Evolutionary conservation across 2,888 invertebrate genomes (phyloP).

Genomic region (Limnephilus rhombicus): DNA sequence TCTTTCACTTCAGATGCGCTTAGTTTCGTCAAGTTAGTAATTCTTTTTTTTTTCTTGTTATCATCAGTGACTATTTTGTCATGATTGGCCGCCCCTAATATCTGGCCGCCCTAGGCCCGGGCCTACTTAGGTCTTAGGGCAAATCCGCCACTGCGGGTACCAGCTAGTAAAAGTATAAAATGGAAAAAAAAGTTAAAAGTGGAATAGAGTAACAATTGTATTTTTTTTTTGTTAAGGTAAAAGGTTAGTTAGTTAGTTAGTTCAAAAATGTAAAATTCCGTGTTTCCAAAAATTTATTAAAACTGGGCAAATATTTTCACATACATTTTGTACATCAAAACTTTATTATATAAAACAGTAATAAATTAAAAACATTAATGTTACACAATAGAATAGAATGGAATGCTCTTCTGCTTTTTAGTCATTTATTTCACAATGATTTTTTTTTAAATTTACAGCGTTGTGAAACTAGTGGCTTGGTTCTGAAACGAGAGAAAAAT

Average conservation of each 20-base stretch:
- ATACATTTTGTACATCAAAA: background rate
- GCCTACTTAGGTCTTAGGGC: too few relatives aligned
- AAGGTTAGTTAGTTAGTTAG: background rate
- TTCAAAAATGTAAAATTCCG: background rate
- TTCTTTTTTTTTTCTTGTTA: too few relatives aligned
- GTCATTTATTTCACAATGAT: background rate
- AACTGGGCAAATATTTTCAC: background rate
- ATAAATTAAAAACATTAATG: background rate
- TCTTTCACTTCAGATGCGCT: too few relatives aligned
- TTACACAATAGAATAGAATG: background rate
- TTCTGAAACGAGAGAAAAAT: background rate
- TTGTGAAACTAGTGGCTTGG: background rate
- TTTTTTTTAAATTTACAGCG: background rate
- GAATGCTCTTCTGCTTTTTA: background rate
- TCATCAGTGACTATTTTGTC: too few relatives aligned
- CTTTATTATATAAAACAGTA: background rate
- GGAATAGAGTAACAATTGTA: too few relatives aligned
- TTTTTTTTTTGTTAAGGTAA: too few relatives aligned
- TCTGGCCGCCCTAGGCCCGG: too few relatives aligned
- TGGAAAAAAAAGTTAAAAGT: too few relatives aligned
- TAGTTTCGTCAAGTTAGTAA: too few relatives aligned
- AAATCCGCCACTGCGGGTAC: too few relatives aligned
- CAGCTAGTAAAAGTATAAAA: too few relatives aligned
- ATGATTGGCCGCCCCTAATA: too few relatives aligned
- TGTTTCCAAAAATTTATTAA: conserved; percentile 1